Conservation (phyloP, 2,888 invertebrate species). For the Heliothis peltigera region DNA sequence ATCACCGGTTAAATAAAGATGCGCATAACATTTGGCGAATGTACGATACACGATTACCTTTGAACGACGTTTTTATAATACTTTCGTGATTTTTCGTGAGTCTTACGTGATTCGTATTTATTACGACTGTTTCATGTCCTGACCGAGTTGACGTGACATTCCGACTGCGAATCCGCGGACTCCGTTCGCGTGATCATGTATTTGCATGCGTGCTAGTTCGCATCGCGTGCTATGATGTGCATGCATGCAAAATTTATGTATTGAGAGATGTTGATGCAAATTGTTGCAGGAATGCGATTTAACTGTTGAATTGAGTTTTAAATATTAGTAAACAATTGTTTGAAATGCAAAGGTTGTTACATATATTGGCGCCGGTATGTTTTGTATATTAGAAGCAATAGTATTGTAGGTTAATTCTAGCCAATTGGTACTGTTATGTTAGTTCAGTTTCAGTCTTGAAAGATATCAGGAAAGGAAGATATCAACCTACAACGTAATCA, state of each 20-base stretch:
- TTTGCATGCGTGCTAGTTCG: conserved; percentile 36
- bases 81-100: conserved; percentile 70
- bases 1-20: conserved; percentile 81
- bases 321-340: conserved; percentile 40
- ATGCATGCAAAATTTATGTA: conserved; percentile 45
- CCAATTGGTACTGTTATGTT: no score
- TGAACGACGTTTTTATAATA: conserved; percentile 71
- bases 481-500: no score
- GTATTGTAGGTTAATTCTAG: no score
- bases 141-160: conserved; percentile 55
- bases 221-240: conserved; percentile 45
- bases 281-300: conserved; percentile 25
- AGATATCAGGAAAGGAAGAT: no score
- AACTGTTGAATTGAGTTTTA: conserved; percentile 45
- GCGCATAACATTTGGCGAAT: conserved; percentile 83
- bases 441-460: no score
- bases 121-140: conserved; percentile 43
- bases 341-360: not conserved
- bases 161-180: conserved; percentile 36
- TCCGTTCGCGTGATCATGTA: conserved; percentile 43
- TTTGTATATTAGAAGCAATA: no score
- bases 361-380: no score
- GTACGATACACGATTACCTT: conserved; percentile 73
- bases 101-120: conserved; percentile 50
- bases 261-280: conserved; percentile 36